Evolutionary conservation across 2,888 invertebrate genomes (phyloP).

Genomic region (Tetragonisca angustula): DNA sequence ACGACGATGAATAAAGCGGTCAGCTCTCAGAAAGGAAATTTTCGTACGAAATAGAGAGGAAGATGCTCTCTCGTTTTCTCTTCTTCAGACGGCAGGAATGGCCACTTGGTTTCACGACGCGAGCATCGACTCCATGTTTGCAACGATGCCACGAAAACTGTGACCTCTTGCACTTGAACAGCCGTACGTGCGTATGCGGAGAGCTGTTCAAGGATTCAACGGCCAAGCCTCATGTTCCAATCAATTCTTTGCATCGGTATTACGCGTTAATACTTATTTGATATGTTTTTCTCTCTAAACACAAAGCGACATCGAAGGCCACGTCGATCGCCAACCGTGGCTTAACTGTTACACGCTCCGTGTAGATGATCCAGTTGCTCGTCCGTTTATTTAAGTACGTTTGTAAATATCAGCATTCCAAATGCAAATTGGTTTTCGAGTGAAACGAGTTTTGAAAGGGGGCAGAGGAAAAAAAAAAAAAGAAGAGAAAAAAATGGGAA

Average conservation of each 20-base stretch:
- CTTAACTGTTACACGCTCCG: no score
- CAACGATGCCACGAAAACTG: slow-evolving; percentile 12
- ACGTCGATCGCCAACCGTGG: no score
- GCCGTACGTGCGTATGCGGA: neutral
- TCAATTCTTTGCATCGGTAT: no score
- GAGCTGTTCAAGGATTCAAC: no score
- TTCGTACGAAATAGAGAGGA: neutral
- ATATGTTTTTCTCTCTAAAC: no score
- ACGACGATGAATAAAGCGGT: neutral
- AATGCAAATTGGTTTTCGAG: neutral
- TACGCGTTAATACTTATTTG: no score
- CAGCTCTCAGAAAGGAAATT: slow-evolving; percentile 8
- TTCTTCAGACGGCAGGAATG: neutral
- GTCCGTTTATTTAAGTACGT: neutral
- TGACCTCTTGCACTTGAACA: neutral
- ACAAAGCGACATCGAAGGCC: no score
- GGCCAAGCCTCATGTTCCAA: no score
- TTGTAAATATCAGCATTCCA: neutral
- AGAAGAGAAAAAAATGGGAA: neutral
- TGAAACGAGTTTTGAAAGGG: neutral
- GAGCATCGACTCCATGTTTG: slow-evolving; percentile 57
- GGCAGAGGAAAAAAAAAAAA: neutral
- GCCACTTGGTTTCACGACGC: slow-evolving; percentile 34
- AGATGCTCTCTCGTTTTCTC: slow-evolving; percentile 27
- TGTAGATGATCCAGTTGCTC: neutral